Base-by-base conservation (phyloP, 2,888 invertebrate species). In the Carpatolechia fugitivella region DNA sequence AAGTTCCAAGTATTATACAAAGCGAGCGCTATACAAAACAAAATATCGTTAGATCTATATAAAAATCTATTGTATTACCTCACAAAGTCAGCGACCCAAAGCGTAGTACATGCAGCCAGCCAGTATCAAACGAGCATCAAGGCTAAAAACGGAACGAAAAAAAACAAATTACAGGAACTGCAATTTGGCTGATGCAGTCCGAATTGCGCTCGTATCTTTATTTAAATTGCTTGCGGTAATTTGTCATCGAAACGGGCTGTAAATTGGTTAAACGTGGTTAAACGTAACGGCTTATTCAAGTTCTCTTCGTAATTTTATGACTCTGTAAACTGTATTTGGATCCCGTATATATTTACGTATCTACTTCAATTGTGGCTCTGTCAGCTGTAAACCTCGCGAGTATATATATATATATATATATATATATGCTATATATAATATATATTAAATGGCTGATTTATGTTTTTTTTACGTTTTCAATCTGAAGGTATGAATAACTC, bases 1-100 rank as follows among this genome's bases (percentile, higher is more conserved):
- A n/a, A n/a, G n/a, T n/a, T n/a, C n/a, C n/a, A n/a, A n/a, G n/a
- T n/a, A n/a, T n/a, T n/a, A n/a, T n/a, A n/a, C n/a, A n/a, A n/a
- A n/a, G n/a, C n/a, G n/a, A n/a, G n/a, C n/a, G n/a, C n/a, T n/a
- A n/a, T n/a, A n/a, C n/a, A n/a, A n/a, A n/a, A n/a, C n/a, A n/a
- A n/a, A n/a, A n/a, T n/a, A n/a, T n/a, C n/a, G n/a, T n/a, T n/a
- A n/a, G n/a, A n/a, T n/a, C n/a, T n/a, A n/a, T n/a, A n/a, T n/a
- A n/a, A n/a, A n/a, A n/a, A n/a, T n/a, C n/a, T n/a, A n/a, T n/a
- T 11, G n/a, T 7, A 18, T 33, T 13, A 48, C 47, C 31, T 56
- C 49, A 52, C 18, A 33, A 18, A 59, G 59, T 54, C 59, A 57
- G 29, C 54, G 59, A 57, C 57, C 56, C 54, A 49, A 44, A 46